A percentile compares a stretch with the other conserved stretches of the same genome.
Conservation (phyloP, 1,140 invertebrate species). For the Leptoteleia sp. region DNA sequence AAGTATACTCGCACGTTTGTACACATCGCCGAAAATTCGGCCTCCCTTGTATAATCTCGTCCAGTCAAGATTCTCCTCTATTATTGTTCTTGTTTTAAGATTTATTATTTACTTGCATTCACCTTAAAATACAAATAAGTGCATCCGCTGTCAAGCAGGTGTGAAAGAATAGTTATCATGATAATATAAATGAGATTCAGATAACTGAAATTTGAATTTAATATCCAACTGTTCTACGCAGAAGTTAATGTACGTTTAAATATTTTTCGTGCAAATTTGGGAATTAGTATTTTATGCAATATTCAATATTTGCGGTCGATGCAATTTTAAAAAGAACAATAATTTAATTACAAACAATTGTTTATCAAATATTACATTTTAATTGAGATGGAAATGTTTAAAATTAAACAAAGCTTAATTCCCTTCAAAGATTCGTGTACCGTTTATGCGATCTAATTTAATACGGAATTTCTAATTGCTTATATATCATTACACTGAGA, state of each 20-base stretch:
- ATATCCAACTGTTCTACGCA: conserved; percentile 10
- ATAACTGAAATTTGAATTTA: conserved; percentile 30
- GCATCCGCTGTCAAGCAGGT: conserved; percentile 9
- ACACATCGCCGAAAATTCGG: conserved; percentile 54
- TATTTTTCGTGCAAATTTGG: too few relatives aligned
- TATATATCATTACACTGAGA: too few relatives aligned
- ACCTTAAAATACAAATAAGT: conserved; percentile 23
- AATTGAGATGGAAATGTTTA: too few relatives aligned
- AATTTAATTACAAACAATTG: too few relatives aligned
- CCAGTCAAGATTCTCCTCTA: conserved; percentile 66
- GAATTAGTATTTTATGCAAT: too few relatives aligned
- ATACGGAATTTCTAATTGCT: too few relatives aligned
- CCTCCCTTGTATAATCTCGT: conserved; percentile 62
- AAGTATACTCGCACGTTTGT: conserved; percentile 63
- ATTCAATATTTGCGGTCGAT: too few relatives aligned
- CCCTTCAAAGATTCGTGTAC: too few relatives aligned
- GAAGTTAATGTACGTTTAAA: conserved; percentile 3
- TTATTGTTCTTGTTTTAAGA: conserved; percentile 66
- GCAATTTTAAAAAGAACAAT: too few relatives aligned
- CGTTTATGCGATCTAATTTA: too few relatives aligned
- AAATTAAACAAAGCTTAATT: too few relatives aligned
- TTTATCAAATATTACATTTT: too few relatives aligned
- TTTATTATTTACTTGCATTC: conserved; percentile 52
- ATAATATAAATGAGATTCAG: conserved; percentile 27
- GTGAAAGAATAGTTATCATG: conserved; percentile 26